phyloP scores from a whole-genome alignment of 2,888 invertebrate genomes.

The Ectemnius cavifrons region DNA sequence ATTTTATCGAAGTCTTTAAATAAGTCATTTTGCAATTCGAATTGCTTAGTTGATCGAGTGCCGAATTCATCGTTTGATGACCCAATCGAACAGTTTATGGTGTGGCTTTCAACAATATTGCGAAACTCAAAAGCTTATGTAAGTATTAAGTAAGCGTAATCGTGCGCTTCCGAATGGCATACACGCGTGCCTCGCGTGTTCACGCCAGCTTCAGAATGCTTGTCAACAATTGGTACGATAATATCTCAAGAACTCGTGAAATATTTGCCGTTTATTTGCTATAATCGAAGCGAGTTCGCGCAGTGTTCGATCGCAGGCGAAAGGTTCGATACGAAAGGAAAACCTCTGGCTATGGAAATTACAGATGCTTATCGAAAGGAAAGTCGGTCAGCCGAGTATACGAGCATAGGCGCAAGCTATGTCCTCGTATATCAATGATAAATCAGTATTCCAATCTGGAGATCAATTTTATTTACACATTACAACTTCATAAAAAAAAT shows the following conservation, averaged over 20 bases:
- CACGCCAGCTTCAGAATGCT: neutral
- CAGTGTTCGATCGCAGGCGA: neutral
- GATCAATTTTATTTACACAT: too few relatives aligned
- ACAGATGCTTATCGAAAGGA: neutral
- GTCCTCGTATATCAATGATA: too few relatives aligned
- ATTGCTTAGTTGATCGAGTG: neutral
- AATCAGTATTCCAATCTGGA: too few relatives aligned
- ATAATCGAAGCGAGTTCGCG: neutral
- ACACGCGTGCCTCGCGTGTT: neutral
- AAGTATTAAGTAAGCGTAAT: neutral
- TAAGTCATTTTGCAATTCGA: too few relatives aligned
- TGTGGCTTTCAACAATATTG: neutral
- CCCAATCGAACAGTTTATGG: neutral
- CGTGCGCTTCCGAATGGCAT: neutral
- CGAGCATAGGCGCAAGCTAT: too few relatives aligned
- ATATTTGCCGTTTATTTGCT: neutral
- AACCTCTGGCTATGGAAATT: constrained; percentile 2
- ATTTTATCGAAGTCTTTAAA: too few relatives aligned
- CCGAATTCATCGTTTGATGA: neutral
- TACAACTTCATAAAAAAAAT: too few relatives aligned
- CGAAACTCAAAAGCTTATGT: neutral
- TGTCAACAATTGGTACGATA: too few relatives aligned
- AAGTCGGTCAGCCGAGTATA: neutral
- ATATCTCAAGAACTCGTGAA: neutral
- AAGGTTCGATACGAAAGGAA: neutral